phyloP scores from a whole-genome alignment of 2,888 invertebrate species.

The Cheilosia pagana region DNA sequence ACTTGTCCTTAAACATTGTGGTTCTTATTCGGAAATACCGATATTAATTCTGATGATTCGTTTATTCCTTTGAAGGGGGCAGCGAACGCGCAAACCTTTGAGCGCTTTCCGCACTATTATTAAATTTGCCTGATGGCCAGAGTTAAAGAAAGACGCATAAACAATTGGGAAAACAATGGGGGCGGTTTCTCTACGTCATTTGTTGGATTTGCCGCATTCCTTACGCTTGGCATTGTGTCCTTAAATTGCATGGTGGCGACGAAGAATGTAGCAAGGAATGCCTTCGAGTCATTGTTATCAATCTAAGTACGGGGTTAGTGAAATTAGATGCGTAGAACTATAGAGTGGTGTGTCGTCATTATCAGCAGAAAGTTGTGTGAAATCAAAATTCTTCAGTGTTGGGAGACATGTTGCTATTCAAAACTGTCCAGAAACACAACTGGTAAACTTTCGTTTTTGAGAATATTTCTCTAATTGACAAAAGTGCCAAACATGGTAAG shows the following conservation, averaged over 20 bases:
- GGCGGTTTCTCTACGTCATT: conserved; percentile 27
- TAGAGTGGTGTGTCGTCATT: too few species aligned
- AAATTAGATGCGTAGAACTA: neutral
- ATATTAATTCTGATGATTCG: conserved; percentile 74
- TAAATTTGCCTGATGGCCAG: conserved; percentile 59
- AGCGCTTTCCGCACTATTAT: conserved; percentile 62
- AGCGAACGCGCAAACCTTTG: conserved; percentile 62
- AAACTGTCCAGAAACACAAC: neutral
- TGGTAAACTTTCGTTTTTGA: too few species aligned
- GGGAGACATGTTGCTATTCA: too few species aligned
- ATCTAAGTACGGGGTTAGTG: neutral
- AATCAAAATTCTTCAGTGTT: too few species aligned
- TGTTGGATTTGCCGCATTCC: conserved; percentile 22
- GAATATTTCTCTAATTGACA: too few species aligned
- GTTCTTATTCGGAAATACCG: conserved; percentile 59
- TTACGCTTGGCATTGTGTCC: conserved; percentile 4
- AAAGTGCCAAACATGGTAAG: too few species aligned
- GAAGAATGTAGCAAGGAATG: neutral
- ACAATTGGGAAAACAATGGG: conserved; percentile 69
- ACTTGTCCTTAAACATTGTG: conserved; percentile 71
- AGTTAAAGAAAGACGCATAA: conserved; percentile 59
- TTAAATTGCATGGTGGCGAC: conserved; percentile 7
- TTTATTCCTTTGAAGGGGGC: conserved; percentile 60
- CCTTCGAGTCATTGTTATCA: neutral
- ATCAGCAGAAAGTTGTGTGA: too few species aligned